Percentiles rank a stretch among this genome's conserved stretches.
phyloP scores from a whole-genome alignment of 2,113 vertebrate genomes.

The Abramis brama region DNA sequence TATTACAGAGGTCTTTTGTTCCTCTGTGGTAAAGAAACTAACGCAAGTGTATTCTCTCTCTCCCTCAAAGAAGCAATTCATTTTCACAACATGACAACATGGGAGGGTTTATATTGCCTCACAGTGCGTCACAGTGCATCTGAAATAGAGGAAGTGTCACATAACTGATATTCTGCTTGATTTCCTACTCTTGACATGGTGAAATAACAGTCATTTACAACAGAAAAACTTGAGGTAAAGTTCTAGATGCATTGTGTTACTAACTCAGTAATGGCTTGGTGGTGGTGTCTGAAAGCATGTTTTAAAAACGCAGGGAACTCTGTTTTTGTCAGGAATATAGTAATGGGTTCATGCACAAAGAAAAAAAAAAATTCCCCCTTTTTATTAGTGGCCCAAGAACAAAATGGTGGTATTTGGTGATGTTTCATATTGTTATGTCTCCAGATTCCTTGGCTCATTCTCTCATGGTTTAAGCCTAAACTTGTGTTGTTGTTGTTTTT shows the following conservation, averaged over 20 bases:
- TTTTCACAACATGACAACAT: constrained; percentile 15
- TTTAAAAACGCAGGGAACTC: background rate
- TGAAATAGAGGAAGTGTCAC: constrained; percentile 38
- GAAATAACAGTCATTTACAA: constrained; percentile 28
- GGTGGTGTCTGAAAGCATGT: background rate
- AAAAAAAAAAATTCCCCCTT: too few species aligned
- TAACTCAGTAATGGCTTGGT: background rate
- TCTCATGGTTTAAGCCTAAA: too few species aligned
- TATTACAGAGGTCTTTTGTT: constrained; percentile 15
- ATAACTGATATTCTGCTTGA: constrained; percentile 23
- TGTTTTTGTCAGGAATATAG: background rate
- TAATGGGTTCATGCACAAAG: background rate
- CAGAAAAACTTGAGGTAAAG: background rate
- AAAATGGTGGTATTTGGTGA: background rate
- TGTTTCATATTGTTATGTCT: background rate
- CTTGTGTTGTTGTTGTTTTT: too few species aligned
- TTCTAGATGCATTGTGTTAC: background rate
- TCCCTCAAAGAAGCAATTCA: constrained; percentile 16
- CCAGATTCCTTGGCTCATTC: background rate
- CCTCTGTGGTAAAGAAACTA: constrained; percentile 10
- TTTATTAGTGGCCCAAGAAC: background rate
- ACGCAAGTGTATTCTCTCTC: constrained; percentile 7
- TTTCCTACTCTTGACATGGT: constrained; percentile 23
- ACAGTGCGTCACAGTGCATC: background rate
- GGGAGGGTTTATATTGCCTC: background rate